Evolutionary conservation across 2,888 invertebrate genomes (phyloP).

Genomic region (Sphaerophoria taeniata): DNA sequence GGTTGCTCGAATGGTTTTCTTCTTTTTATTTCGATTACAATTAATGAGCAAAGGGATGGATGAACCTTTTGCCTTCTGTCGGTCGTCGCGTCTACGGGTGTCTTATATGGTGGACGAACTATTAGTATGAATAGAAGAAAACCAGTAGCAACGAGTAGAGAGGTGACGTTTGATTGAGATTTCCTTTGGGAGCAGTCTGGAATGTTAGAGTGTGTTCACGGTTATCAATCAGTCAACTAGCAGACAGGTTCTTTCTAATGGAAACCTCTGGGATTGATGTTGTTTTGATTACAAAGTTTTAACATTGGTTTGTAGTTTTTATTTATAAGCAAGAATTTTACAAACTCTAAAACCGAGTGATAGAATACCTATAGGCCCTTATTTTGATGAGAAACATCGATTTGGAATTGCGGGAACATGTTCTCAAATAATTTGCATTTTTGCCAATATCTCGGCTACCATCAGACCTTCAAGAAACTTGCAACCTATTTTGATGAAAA

Average conservation of each 20-base stretch:
- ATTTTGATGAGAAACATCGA: no score
- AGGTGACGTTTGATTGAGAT: constrained; percentile 61
- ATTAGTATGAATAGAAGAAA: constrained; percentile 15
- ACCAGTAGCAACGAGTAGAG: constrained; percentile 45
- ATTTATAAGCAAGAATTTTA: neutral
- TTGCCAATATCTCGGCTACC: no score
- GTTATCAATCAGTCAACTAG: constrained; percentile 34
- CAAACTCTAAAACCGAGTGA: no score
- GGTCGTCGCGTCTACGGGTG: no score
- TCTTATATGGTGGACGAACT: no score
- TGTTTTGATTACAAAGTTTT: constrained; percentile 34
- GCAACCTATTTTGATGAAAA: no score
- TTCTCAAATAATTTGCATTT: no score
- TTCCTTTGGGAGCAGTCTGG: constrained; percentile 50
- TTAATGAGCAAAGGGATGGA: constrained; percentile 46
- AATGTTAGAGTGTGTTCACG: constrained; percentile 34
- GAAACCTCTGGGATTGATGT: constrained; percentile 23
- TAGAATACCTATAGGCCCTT: no score
- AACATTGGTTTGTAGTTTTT: neutral
- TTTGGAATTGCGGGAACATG: no score
- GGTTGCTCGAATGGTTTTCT: constrained; percentile 8
- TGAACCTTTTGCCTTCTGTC: constrained; percentile 3
- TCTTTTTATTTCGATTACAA: constrained; percentile 35
- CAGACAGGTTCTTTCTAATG: constrained; percentile 39
- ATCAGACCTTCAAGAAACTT: no score